phyloP scores from a whole-genome alignment of 2,888 invertebrate genomes.

The Drosophila histrio region DNA sequence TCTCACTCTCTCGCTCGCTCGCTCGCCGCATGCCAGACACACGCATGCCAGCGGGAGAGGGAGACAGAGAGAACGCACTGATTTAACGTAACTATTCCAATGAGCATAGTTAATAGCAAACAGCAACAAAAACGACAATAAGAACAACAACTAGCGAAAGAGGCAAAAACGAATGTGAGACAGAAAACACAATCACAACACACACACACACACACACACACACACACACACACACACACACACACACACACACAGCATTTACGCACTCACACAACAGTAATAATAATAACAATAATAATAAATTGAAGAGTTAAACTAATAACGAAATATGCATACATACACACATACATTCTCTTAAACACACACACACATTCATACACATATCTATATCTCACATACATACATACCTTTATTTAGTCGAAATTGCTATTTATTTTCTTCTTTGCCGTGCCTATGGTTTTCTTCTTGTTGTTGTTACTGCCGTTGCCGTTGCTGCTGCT shows the following conservation, averaged over 20 bases:
- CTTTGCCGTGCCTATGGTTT: conserved; percentile 52
- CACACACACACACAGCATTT: conserved; percentile 3
- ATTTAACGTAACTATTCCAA: conserved; percentile 76
- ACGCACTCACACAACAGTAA: conserved; percentile 26
- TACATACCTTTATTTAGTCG: conserved; percentile 73
- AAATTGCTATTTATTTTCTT: conserved; percentile 75
- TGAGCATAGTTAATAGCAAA: conserved; percentile 71
- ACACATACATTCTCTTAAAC: background rate
- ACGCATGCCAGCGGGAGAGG: conserved; percentile 8
- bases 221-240: conserved; percentile 1
- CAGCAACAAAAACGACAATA: conserved; percentile 59
- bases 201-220: conserved; percentile 23
- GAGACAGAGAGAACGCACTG: conserved; percentile 47
- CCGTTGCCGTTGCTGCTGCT: conserved; percentile 21
- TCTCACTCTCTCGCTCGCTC: conserved; percentile 11
- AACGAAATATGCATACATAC: conserved; percentile 58
- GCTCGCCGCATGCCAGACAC: conserved; percentile 42
- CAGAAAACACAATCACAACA: too few species aligned
- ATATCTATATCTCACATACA: conserved; percentile 44
- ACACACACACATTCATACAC: conserved; percentile 10
- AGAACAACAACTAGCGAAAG: conserved; percentile 59
- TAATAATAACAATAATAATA: conserved; percentile 79
- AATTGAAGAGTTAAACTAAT: conserved; percentile 78
- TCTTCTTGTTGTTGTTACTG: conserved; percentile 28
- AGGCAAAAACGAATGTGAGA: conserved; percentile 33